phyloP scores from a whole-genome alignment of 2,888 invertebrate species.

The Nysson spinosus region DNA sequence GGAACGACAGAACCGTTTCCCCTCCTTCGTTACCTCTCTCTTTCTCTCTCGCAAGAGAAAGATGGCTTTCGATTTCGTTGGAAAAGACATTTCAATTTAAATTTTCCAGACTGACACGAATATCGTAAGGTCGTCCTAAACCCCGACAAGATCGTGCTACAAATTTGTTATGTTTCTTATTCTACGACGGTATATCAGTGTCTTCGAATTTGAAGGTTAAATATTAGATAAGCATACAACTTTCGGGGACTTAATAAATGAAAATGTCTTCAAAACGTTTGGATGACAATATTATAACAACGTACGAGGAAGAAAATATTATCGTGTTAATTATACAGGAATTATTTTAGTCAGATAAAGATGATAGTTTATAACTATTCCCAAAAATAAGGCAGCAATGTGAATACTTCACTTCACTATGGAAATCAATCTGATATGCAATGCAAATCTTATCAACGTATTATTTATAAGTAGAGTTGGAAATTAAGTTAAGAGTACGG shows the following conservation, averaged over 20 bases:
- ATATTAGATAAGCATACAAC: no score
- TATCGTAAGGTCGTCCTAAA: neutral
- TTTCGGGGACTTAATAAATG: no score
- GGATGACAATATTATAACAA: no score
- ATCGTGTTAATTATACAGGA: no score
- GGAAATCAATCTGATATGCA: slow-evolving; percentile 38
- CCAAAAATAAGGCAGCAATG: no score
- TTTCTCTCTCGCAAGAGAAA: slow-evolving; percentile 9
- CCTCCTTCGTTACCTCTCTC: slow-evolving; percentile 25
- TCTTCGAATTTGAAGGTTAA: no score
- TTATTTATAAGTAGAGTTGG: slow-evolving; percentile 33
- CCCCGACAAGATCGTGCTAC: neutral
- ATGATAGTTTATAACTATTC: no score
- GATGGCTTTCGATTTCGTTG: slow-evolving; percentile 25
- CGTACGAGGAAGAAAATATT: no score
- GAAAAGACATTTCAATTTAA: slow-evolving; percentile 25
- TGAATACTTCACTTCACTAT: neutral
- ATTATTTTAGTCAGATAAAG: no score
- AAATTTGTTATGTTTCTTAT: no score
- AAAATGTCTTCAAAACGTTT: no score
- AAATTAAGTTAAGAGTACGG: slow-evolving; percentile 32
- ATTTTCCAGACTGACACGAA: slow-evolving; percentile 1
- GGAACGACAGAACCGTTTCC: slow-evolving; percentile 36
- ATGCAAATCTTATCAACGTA: slow-evolving; percentile 33
- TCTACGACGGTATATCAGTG: no score